Evolutionary conservation across 2,113 vertebrate species (phyloP), one percentile per base, ranked within the genome.

Genomic region (Paralichthys olivaceus): DNA sequence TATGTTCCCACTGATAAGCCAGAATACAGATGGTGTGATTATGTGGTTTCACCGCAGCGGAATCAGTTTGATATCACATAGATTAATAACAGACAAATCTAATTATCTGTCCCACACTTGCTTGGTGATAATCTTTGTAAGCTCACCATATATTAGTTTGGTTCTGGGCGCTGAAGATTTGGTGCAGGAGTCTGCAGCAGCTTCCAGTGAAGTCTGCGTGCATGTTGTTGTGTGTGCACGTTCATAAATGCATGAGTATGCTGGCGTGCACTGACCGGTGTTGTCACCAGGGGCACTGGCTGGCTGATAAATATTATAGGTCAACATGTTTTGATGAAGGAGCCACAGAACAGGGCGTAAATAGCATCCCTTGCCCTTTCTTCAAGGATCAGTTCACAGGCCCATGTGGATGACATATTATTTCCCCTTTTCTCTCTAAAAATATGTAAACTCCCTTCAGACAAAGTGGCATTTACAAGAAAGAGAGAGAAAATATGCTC

Each of bases 271-370:
- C 75, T 56, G 77, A 77, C 84, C 70, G 0, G 26, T 32, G 69
- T 75, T 83, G 79, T 87, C 81, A 65, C 72, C 74, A 34, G 84
- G 84, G 87, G 87, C 72, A 40, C 74, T 28, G 75, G 34, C 77
- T 83, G 84, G 61, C 72, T 90, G 89, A 91, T 92, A 86, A 90
- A 88, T 87, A 89, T 89, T 86, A 90, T 89, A 91, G 88, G 90
- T 91, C 85, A 88, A 77, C 81, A 80, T 88, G 84, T 91, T 93
- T 83, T 81, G 77, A 92, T 79, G 87, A 89, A 86, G 84, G 81
- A 83, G 72, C 76, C 51, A 22, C 37, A 81, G 83, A 85, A 71
- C 43, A 75, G 60, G 69, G 82, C 57, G 55, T 75, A 87, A 86
- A 79, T 86, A 83, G 53, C 58, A 47, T 78, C 59, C 79, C 73